phyloP scores from a whole-genome alignment of 2,888 invertebrate species.

The Leptinotarsa tumamoca region DNA sequence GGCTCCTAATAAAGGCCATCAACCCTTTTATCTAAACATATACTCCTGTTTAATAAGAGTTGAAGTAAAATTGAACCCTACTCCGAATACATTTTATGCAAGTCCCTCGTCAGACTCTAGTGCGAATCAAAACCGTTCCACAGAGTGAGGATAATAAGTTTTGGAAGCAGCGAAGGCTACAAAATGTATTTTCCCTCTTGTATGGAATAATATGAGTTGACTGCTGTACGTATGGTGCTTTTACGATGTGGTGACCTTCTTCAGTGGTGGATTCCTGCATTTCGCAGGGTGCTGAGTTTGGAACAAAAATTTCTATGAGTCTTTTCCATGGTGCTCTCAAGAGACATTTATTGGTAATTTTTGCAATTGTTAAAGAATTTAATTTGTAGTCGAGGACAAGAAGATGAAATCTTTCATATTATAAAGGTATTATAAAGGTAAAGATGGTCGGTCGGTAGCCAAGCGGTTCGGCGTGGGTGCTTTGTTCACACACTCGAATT shows the following conservation, averaged over 20 bases:
- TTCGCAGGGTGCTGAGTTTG: background rate
- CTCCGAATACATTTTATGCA: conserved; percentile 29
- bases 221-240: conserved; percentile 44
- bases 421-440: too few relatives aligned
- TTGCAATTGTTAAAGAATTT: too few relatives aligned
- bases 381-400: too few relatives aligned
- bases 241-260: background rate
- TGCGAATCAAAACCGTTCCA: conserved; percentile 42
- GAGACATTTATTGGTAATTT: too few relatives aligned
- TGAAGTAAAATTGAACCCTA: background rate
- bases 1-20: too few relatives aligned
- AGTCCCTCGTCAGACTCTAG: conserved; percentile 24
- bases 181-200: conserved; percentile 38
- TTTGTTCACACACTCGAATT: too few relatives aligned
- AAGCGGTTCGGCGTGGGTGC: too few relatives aligned
- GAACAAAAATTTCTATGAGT: background rate
- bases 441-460: too few relatives aligned
- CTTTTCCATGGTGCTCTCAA: too few relatives aligned
- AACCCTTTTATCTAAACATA: background rate
- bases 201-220: conserved; percentile 57
- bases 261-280: background rate
- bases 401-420: too few relatives aligned
- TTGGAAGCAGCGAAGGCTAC: conserved; percentile 39
- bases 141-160: conserved; percentile 44
- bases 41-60: background rate